A percentile compares a stretch with the other conserved stretches of the same genome.
Evolutionary conservation across 2,888 invertebrate genomes (phyloP).

Genomic region (Drepana falcataria): DNA sequence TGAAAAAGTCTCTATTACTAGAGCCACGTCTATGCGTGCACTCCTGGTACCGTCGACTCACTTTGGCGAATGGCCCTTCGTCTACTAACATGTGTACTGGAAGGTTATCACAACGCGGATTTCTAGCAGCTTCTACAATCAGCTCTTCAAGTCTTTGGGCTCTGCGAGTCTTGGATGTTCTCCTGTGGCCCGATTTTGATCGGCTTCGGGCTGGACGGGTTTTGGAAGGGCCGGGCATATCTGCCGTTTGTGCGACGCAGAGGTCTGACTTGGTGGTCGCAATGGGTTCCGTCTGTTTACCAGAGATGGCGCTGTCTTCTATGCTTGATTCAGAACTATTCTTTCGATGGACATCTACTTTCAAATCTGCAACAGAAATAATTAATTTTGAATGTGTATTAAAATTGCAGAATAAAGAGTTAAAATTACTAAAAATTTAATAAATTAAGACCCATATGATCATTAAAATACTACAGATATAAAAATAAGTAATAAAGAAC

Average conservation of each 20-base stretch:
- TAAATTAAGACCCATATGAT: not conserved
- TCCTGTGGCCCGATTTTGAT: slow-evolving; percentile 51
- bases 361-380: slow-evolving; percentile 81
- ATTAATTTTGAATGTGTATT: too few relatives aligned
- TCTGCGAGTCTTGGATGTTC: slow-evolving; percentile 47
- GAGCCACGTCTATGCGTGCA: slow-evolving; percentile 58
- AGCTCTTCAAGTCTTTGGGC: slow-evolving; percentile 61
- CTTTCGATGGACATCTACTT: slow-evolving; percentile 95
- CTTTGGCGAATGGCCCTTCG: slow-evolving; percentile 70
- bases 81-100: slow-evolving; percentile 61
- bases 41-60: slow-evolving; percentile 63
- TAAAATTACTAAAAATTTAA: too few relatives aligned
- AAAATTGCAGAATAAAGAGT: too few relatives aligned
- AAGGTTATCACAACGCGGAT: slow-evolving; percentile 42
- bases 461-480: too few relatives aligned
- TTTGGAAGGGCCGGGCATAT: slow-evolving; percentile 50
- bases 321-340: slow-evolving; percentile 93
- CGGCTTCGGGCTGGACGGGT: slow-evolving; percentile 51
- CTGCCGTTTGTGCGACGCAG: slow-evolving; percentile 50
- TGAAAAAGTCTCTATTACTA: slow-evolving; percentile 63
- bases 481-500: too few relatives aligned
- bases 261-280: slow-evolving; percentile 61
- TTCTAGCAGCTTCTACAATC: slow-evolving; percentile 53
- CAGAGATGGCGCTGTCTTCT: slow-evolving; percentile 79
- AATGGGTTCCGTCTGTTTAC: slow-evolving; percentile 55